Percentiles rank a stretch among this genome's conserved stretches.
Conservation (phyloP, 1,140 invertebrate species). For the Calycopis cecrops region DNA sequence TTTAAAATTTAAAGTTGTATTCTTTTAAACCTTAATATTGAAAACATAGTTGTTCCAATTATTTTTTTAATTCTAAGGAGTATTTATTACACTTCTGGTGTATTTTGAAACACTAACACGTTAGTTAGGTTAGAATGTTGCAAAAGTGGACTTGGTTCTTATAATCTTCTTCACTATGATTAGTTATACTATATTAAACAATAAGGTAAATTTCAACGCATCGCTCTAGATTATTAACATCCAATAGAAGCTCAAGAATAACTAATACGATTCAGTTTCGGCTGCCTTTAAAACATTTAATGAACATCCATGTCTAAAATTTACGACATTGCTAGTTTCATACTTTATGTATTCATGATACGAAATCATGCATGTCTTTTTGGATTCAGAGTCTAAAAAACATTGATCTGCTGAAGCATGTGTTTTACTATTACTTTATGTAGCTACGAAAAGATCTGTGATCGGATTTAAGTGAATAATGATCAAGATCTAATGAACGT, state of each 20-base stretch:
- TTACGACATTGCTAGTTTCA: conserved; percentile 1
- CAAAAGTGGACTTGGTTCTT: no score
- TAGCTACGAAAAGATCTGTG: conserved; percentile 53
- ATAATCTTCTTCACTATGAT: no score
- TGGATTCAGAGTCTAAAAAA: conserved; percentile 38
- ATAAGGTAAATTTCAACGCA: conserved; percentile 11
- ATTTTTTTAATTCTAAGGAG: no score
- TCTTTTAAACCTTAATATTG: no score
- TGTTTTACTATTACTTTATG: conserved; percentile 40
- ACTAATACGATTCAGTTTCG: conserved; percentile 13
- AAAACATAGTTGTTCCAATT: no score
- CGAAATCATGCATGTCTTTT: conserved; percentile 42
- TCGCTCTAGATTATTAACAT: neutral
- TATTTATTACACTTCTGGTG: no score
- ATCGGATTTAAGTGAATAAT: conserved; percentile 62
- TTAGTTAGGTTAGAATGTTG: no score
- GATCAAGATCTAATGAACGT: conserved; percentile 60
- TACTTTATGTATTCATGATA: conserved; percentile 19
- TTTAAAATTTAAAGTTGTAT: no score
- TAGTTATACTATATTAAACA: no score
- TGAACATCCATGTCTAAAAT: conserved; percentile 7
- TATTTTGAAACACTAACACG: no score
- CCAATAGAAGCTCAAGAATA: neutral
- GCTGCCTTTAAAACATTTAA: conserved; percentile 10
- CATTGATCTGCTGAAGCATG: conserved; percentile 46